Percentiles rank a stretch among this genome's conserved stretches.
phyloP scores from a whole-genome alignment of 2,888 invertebrate genomes.

The Cylindroiulus punctatus region DNA sequence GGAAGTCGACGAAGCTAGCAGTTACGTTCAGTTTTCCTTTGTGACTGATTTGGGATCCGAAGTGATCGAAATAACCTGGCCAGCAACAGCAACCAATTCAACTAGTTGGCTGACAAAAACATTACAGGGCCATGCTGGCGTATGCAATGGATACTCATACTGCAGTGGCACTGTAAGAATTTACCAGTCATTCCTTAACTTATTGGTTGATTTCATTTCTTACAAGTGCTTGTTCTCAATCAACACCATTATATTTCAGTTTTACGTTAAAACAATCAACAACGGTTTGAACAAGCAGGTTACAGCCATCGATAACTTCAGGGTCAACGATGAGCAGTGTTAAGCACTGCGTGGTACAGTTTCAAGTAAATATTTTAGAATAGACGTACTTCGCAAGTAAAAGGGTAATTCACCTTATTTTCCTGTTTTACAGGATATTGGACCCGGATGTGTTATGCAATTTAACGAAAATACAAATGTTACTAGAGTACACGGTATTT shows the following conservation, averaged over 20 bases:
- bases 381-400: no score
- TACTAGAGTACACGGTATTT: no score
- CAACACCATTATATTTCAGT: neutral
- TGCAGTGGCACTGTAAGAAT: neutral
- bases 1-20: neutral
- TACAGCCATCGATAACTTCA: neutral
- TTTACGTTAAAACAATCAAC: neutral
- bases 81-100: conserved; percentile 15
- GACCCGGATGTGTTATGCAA: no score
- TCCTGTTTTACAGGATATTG: no score
- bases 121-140: neutral
- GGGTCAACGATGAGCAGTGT: neutral
- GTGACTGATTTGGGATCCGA: neutral
- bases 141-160: neutral
- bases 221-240: no score
- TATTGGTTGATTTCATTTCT: no score
- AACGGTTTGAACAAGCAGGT: neutral
- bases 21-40: conserved; percentile 6
- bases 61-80: neutral
- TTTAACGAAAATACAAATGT: no score
- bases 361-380: no score
- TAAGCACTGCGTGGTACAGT: neutral
- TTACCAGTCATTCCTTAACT: neutral
- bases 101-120: neutral
- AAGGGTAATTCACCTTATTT: no score